These are phyloP conservation scores for Harpagoxenus sublaevis DNA, from an alignment of 2,888 invertebrate genomes.

Conservation along the genomic window DNA sequence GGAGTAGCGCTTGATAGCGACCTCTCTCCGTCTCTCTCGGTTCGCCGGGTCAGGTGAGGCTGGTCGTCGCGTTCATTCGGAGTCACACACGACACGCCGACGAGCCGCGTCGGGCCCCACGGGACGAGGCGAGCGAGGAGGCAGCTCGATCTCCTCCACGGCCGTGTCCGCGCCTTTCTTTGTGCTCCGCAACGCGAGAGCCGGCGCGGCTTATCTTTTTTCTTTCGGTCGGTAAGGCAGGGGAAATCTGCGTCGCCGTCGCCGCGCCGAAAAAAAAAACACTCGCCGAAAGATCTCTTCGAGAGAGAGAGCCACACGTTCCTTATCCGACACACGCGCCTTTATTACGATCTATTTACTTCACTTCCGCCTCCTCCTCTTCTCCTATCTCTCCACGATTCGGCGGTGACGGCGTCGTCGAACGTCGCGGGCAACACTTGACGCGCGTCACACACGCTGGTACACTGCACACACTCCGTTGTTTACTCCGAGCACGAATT, in stretches of 20 bases:
- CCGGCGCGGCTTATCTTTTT: slow-evolving; percentile 66
- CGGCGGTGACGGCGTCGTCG: background rate
- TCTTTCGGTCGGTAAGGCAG: slow-evolving; percentile 74
- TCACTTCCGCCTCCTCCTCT: background rate
- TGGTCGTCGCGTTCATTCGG: slow-evolving; percentile 31
- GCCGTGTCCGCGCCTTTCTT: slow-evolving; percentile 30
- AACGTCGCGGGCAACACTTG: slow-evolving; percentile 7
- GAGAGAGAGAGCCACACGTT: background rate
- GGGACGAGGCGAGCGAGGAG: too few relatives aligned
- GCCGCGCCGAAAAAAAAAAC: slow-evolving; percentile 5
- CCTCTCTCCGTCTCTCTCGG: background rate
- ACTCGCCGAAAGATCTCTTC: background rate
- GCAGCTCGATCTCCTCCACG: background rate
- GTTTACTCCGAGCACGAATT: slow-evolving; percentile 21
- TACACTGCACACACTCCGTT: slow-evolving; percentile 35
- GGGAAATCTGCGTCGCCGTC: background rate
- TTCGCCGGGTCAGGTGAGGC: slow-evolving; percentile 14
- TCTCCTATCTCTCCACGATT: background rate
- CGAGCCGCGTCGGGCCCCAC: background rate
- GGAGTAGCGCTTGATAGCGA: slow-evolving; percentile 3
- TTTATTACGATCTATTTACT: slow-evolving; percentile 22
- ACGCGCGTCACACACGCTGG: slow-evolving; percentile 22
- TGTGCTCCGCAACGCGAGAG: background rate
- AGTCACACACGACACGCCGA: slow-evolving; percentile 16
- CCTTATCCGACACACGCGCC: background rate